Base-by-base conservation (phyloP, 2,113 vertebrate species). In the Brienomyrus brachyistius region DNA sequence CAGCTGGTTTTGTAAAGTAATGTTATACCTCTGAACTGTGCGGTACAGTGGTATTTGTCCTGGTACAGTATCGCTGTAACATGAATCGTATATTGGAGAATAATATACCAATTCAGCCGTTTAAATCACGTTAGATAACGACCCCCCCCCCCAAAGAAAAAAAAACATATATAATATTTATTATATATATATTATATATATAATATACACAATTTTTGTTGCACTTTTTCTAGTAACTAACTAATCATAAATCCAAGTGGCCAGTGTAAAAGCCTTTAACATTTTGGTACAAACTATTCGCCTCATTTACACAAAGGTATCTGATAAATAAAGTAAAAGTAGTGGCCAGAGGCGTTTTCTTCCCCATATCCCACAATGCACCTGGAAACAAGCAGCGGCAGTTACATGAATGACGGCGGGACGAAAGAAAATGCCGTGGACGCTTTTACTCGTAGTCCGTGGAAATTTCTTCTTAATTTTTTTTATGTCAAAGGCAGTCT, bases 341-440 rank as follows among this genome's bases (percentile, higher is more conserved):
- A 10, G 5, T 51, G 48, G 13, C 27, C 11, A 21, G 85, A 7
- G n/a, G 80, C 70, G 27, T 77, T 50, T 13, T 88, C 90, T 80
- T 70, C 90, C 90, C 43, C 7, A n/a, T 31, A 56, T 91, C 91
- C 91, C 91, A 90, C 40, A 88, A 88, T 90, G 85, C 90, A 23
- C 17, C 40, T 56, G 54, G 88, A 47, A 2, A 43, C 52, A 23
- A 19, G 5, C 40, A 35, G n/a, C 90, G 88, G 88, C 88, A 87
- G 89, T 62, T 45, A 5, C 10, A 2, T 3, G 40, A 27, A 43
- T 23, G 87, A 89, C 91, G 92, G 94, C 94, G 94, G 93, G 91
- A 94, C 90, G 43, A 56, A 91, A 50, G 1, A 17, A 27, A 74
- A 19, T 50, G 21, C 10, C 1, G 19, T 48, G 21, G 43, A 43